Evolutionary conservation across 2,888 invertebrate species (phyloP).

Genomic region (Empis stercorea): DNA sequence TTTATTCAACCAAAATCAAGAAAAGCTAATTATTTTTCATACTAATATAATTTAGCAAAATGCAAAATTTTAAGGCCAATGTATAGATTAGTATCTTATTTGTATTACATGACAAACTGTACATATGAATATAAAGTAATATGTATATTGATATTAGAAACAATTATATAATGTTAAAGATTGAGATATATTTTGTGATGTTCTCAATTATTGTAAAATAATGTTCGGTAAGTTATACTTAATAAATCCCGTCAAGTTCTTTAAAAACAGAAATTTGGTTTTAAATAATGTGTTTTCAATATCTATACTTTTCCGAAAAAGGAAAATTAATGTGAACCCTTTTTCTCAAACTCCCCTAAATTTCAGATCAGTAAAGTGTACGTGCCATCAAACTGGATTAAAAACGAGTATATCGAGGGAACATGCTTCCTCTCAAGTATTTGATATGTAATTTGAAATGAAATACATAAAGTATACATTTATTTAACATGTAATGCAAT

Average conservation of each 20-base stretch:
- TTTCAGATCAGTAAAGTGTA: slow-evolving; percentile 25
- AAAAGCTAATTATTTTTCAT: too few relatives aligned
- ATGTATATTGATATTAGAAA: too few relatives aligned
- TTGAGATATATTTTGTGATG: not conserved
- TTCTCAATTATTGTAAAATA: not conserved
- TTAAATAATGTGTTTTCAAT: too few relatives aligned
- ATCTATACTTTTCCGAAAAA: not conserved
- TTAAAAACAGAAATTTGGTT: not conserved
- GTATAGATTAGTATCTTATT: too few relatives aligned
- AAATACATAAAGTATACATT: not conserved
- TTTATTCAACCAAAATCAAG: too few relatives aligned
- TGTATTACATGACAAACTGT: too few relatives aligned
- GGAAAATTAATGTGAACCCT: not conserved
- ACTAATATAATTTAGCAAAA: too few relatives aligned
- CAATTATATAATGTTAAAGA: not conserved
- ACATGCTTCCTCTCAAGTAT: not conserved
- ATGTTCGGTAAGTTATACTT: not conserved
- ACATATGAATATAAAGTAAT: too few relatives aligned
- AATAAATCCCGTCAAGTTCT: not conserved
- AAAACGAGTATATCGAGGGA: not conserved
- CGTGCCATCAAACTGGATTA: not conserved
- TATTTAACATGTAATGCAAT: not conserved
- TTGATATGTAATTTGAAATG: not conserved
- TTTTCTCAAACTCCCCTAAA: slow-evolving; percentile 34
- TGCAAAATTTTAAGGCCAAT: too few relatives aligned